Evolutionary conservation across 2,888 invertebrate genomes (phyloP).

Genomic region (Villa cingulata): DNA sequence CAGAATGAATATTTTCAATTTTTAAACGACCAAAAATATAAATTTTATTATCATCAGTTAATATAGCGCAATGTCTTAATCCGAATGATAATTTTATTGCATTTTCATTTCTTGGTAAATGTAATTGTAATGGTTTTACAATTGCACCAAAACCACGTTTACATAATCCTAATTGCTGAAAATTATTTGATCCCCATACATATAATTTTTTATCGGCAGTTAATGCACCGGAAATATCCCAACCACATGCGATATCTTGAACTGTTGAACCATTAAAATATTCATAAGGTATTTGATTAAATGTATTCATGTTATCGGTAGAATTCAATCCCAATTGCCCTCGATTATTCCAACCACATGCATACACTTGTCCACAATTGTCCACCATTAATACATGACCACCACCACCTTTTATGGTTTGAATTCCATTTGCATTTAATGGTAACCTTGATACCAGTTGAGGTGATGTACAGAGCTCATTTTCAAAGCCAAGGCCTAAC

Average conservation of each 20-base stretch:
- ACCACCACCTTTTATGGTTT: slow-evolving; percentile 58
- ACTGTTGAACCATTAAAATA: slow-evolving; percentile 50
- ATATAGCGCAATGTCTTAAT: slow-evolving; percentile 28
- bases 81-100: slow-evolving; percentile 27
- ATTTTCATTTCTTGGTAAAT: slow-evolving; percentile 25
- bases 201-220: slow-evolving; percentile 53
- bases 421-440: slow-evolving; percentile 37
- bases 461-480: slow-evolving; percentile 53
- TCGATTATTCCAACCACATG: slow-evolving; percentile 67
- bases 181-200: slow-evolving; percentile 72
- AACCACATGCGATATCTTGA: slow-evolving; percentile 57
- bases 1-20: slow-evolving; percentile 24
- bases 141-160: slow-evolving; percentile 31
- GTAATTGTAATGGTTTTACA: slow-evolving; percentile 26
- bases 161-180: slow-evolving; percentile 60
- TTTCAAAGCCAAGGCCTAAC: slow-evolving; percentile 51
- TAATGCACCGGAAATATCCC: slow-evolving; percentile 68
- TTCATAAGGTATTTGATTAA: slow-evolving; percentile 37
- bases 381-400: slow-evolving; percentile 62
- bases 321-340: slow-evolving; percentile 49
- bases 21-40: slow-evolving; percentile 30
- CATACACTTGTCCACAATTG: slow-evolving; percentile 50
- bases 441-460: slow-evolving; percentile 23
- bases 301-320: slow-evolving; percentile 23
- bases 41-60: slow-evolving; percentile 27